phyloP scores from a whole-genome alignment of 2,888 invertebrate genomes.

The Dryobota labecula region DNA sequence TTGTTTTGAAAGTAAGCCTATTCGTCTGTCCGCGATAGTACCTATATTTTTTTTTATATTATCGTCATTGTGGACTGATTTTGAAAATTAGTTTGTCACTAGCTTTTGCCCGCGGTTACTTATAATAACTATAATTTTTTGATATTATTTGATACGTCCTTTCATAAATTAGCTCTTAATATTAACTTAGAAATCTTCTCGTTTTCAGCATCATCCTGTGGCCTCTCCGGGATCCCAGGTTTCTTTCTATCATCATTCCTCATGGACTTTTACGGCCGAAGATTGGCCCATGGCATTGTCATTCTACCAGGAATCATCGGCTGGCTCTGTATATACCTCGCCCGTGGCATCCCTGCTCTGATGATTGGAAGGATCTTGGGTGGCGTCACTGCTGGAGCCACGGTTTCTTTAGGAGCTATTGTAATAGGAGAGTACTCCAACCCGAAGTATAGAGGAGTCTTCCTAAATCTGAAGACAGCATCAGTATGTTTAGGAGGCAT shows the following conservation, averaged over 20 bases:
- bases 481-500: slow-evolving; percentile 74
- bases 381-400: slow-evolving; percentile 73
- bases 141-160: background rate
- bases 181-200: slow-evolving; percentile 21
- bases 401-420: slow-evolving; percentile 74
- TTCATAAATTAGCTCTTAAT: background rate
- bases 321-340: slow-evolving; percentile 74
- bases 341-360: slow-evolving; percentile 67
- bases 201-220: slow-evolving; percentile 74
- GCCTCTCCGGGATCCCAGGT: slow-evolving; percentile 71
- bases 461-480: slow-evolving; percentile 78
- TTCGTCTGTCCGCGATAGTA: no score
- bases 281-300: slow-evolving; percentile 67
- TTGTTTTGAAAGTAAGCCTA: no score
- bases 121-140: no score
- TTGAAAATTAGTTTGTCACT: no score
- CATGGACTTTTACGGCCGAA: slow-evolving; percentile 76
- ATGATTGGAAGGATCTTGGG: slow-evolving; percentile 72
- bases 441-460: slow-evolving; percentile 79
- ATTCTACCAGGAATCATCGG: slow-evolving; percentile 75
- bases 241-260: slow-evolving; percentile 71
- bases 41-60: no score
- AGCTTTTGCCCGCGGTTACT: no score
- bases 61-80: no score
- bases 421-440: slow-evolving; percentile 79